These are phyloP conservation scores for Mesitornis unicolor DNA, from an alignment of 2,113 vertebrate species.

Conservation along the genomic window DNA sequence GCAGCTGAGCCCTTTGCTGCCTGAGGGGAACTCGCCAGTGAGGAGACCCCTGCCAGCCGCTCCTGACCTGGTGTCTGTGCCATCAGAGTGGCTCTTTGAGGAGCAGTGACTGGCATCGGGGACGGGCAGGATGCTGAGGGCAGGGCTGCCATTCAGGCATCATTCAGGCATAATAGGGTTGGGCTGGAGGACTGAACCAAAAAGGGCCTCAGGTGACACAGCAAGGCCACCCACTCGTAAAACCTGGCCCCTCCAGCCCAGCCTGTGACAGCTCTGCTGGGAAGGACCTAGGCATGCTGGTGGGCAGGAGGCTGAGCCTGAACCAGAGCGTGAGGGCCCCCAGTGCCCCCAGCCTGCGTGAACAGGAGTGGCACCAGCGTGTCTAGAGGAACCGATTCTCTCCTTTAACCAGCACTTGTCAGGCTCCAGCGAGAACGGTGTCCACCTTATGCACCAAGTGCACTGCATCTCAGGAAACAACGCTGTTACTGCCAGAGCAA, in stretches of 20 bases:
- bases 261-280: background rate
- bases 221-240: background rate
- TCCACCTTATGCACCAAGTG: fast-evolving
- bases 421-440: background rate
- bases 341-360: fast-evolving
- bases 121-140: background rate
- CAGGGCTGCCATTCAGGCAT: background rate
- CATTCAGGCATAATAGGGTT: no score
- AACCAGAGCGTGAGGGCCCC: background rate
- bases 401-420: background rate
- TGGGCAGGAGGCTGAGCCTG: fast-evolving
- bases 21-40: background rate
- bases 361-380: background rate
- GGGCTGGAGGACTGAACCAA: background rate
- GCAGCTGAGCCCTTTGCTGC: background rate
- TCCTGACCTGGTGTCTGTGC: no score
- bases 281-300: background rate
- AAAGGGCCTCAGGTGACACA: background rate
- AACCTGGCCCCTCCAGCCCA: background rate
- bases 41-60: no score
- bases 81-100: background rate
- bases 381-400: fast-evolving
- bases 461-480: background rate
- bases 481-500: background rate
- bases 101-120: fast-evolving